Evolutionary conservation across 2,113 vertebrate species (phyloP).

Genomic region (Mungos mungo): DNA sequence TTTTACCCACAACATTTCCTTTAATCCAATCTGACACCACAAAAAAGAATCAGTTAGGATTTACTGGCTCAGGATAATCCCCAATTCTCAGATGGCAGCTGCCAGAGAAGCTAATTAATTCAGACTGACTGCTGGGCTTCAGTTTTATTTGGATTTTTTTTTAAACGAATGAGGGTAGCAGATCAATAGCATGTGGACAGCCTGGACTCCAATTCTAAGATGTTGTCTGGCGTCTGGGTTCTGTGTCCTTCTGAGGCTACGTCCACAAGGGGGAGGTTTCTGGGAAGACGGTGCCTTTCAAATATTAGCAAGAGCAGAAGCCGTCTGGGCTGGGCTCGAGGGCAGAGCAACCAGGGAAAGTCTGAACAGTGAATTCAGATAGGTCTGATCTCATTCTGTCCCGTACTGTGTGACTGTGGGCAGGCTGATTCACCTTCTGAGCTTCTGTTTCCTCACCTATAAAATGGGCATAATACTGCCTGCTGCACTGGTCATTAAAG

Average conservation of each 20-base stretch:
- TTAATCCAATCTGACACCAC: constrained; percentile 68
- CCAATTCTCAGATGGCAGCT: constrained; percentile 65
- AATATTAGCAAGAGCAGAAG: background rate
- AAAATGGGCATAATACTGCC: background rate
- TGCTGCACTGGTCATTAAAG: background rate
- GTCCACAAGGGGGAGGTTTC: background rate
- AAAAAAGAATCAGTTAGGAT: constrained; percentile 47
- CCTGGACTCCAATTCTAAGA: background rate
- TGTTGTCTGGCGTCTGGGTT: background rate
- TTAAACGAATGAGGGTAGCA: constrained; percentile 11
- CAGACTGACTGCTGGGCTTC: constrained; percentile 47
- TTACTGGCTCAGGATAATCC: constrained; percentile 61
- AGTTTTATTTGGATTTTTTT: constrained; percentile 45
- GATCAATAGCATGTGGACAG: constrained; percentile 43
- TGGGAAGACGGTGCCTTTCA: background rate
- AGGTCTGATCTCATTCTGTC: background rate
- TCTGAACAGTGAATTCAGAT: background rate
- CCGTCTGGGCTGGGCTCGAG: background rate
- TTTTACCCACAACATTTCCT: constrained; percentile 47
- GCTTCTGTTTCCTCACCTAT: background rate
- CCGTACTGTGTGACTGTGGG: background rate
- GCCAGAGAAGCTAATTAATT: constrained; percentile 64
- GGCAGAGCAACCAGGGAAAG: background rate
- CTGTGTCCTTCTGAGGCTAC: background rate
- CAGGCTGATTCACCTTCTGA: background rate